Percentiles rank a stretch among this genome's conserved stretches.
phyloP scores from a whole-genome alignment of 2,113 vertebrate genomes.

The Malurus alboscapulatus region DNA sequence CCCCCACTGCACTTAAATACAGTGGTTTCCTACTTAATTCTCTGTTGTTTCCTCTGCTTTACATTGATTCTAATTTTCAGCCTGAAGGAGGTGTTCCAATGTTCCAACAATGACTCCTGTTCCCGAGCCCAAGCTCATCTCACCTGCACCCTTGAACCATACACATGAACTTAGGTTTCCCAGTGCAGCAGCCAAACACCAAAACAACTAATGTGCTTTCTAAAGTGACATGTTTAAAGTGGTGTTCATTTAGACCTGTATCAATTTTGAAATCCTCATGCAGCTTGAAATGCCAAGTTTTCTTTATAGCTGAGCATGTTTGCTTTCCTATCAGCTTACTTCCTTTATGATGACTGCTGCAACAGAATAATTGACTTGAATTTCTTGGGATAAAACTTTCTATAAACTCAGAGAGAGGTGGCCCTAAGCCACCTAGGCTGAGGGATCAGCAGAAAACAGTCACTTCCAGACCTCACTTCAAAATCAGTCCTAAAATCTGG shows the following conservation, averaged over 20 bases:
- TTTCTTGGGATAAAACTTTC: neutral
- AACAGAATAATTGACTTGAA: neutral
- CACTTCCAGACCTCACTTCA: neutral
- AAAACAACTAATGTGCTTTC: neutral
- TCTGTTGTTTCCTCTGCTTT: neutral
- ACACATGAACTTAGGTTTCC: neutral
- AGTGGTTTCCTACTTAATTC: neutral
- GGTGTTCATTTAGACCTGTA: neutral
- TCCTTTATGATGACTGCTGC: neutral
- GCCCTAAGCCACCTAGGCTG: no score
- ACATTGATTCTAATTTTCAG: neutral
- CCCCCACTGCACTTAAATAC: neutral
- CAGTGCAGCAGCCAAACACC: neutral
- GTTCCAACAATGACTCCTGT: fast-evolving
- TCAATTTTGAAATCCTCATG: neutral
- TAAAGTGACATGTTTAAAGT: neutral
- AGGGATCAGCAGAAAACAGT: neutral
- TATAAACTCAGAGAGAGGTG: neutral
- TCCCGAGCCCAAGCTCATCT: neutral
- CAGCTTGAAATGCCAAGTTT: neutral
- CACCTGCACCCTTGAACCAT: neutral
- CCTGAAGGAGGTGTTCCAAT: neutral
- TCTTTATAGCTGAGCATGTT: neutral
- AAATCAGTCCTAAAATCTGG: neutral
- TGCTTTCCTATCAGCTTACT: neutral